Evolutionary conservation across 2,888 invertebrate genomes (phyloP).

Genomic region (Lagria hirta): DNA sequence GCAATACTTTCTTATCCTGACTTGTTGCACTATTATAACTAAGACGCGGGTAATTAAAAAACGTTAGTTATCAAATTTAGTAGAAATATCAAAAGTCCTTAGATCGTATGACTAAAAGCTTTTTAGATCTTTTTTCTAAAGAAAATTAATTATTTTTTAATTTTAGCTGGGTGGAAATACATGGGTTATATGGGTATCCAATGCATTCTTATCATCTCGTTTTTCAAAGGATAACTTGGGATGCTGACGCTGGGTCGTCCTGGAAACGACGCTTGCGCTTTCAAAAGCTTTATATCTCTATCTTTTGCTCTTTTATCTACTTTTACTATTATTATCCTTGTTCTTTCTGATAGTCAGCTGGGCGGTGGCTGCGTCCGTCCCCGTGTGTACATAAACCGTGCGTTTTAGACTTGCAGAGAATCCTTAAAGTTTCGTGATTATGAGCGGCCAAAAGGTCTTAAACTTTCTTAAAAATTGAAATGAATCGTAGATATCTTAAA

Average conservation of each 20-base stretch:
- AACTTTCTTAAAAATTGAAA: slow-evolving; percentile 9
- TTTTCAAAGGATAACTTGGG: slow-evolving; percentile 26
- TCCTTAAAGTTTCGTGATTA: slow-evolving; percentile 23
- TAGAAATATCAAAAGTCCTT: no score
- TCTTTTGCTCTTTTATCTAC: slow-evolving; percentile 38
- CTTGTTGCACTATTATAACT: no score
- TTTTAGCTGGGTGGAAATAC: no score
- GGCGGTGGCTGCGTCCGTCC: slow-evolving; percentile 57
- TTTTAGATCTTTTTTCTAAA: no score
- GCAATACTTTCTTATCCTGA: no score
- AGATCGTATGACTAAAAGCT: no score
- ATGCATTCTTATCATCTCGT: slow-evolving; percentile 21
- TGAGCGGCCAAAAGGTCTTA: slow-evolving; percentile 9
- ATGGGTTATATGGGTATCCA: slow-evolving; percentile 27
- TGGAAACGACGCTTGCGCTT: slow-evolving; percentile 53
- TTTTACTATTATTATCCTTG: slow-evolving; percentile 46
- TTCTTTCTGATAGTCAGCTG: slow-evolving; percentile 53
- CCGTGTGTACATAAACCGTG: slow-evolving; percentile 40
- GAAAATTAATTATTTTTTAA: no score
- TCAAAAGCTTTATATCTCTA: slow-evolving; percentile 33
- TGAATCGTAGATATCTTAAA: slow-evolving; percentile 5
- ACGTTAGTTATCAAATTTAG: no score
- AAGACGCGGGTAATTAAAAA: no score
- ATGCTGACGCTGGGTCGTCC: slow-evolving; percentile 44
- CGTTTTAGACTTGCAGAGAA: slow-evolving; percentile 39